Conservation (phyloP, 2,113 vertebrate genomes). For the Fregata magnificens region DNA sequence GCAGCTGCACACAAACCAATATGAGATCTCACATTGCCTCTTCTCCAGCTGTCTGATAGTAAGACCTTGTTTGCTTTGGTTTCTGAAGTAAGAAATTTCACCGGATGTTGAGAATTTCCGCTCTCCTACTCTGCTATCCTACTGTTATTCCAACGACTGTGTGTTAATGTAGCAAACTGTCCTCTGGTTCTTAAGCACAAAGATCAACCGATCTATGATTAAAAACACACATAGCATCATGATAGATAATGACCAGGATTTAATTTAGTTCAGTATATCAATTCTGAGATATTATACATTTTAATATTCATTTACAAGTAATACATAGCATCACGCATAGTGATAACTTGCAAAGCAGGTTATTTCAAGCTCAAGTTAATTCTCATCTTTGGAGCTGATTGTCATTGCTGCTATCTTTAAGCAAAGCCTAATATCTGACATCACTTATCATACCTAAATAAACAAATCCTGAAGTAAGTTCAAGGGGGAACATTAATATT, state of each 20-base stretch:
- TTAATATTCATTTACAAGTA: not conserved
- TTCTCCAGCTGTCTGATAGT: not conserved
- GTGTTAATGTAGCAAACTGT: not conserved
- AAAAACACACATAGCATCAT: not conserved
- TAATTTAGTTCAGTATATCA: not conserved
- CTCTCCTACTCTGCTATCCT: not conserved
- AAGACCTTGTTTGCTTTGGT: not conserved
- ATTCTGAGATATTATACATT: not conserved
- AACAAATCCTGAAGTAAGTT: not conserved
- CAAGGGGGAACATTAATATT: not conserved
- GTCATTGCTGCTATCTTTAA: not conserved
- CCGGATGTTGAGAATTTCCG: not conserved
- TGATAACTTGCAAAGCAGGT: not conserved
- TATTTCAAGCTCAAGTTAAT: not conserved
- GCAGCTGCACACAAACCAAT: accelerated
- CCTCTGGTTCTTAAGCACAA: not conserved
- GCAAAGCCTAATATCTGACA: not conserved
- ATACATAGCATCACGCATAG: not conserved
- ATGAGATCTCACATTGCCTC: not conserved
- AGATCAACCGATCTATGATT: not conserved
- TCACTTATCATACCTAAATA: not conserved
- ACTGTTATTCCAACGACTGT: not conserved
- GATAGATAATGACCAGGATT: not conserved
- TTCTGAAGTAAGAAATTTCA: not conserved
- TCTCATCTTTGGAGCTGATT: not conserved